Evolutionary conservation across 1,140 invertebrate species (phyloP), one percentile per base, ranked within the genome.

Genomic region (Battus philenor): DNA sequence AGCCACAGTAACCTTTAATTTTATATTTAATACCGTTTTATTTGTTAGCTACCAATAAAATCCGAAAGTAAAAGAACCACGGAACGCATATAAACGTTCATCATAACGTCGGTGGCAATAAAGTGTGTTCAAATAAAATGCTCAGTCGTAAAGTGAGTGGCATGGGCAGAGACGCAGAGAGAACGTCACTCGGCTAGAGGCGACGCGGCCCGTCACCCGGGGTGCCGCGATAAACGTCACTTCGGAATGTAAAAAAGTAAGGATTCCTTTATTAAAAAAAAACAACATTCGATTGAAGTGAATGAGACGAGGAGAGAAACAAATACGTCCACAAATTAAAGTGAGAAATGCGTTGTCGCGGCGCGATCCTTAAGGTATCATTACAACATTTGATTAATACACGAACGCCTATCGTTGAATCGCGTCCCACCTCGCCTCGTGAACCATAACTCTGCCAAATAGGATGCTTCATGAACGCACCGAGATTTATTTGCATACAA

Each of bases 211-310:
- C 67, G 60, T 71, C 70, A 64, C 73, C 62, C 64, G 56, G 68
- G 77, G 75, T 73, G 66, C 57, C 45, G 60, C 75, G 68, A 77
- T 79, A 76, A 79, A 79, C 68, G 78, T 79, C 78, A 72, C 66
- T 58, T 72, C 56, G 73, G 75, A 77, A 82, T 79, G 75, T 70
- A 79, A 81, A 76, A 77, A 63, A 53, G 68, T 57, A 58, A 69
- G 54, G n/a, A n/a, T n/a, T n/a, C n/a, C n/a, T 58, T 59, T 43
- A 60, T 55, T 68, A 69, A 68, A 65, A 71, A 72, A 72, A 76
- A 77, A 73, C 59, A 47, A 65, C 54, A 52, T 47, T 48, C 58
- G 55, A 66, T 67, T 59, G 59, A 67, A 74, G 67, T 67, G 70
- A 69, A 74, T 70, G 70, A 70, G 70, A 60, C 61, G 59, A 58